Conservation (phyloP, 2,113 vertebrate genomes). For the Peucedramus taeniatus region DNA sequence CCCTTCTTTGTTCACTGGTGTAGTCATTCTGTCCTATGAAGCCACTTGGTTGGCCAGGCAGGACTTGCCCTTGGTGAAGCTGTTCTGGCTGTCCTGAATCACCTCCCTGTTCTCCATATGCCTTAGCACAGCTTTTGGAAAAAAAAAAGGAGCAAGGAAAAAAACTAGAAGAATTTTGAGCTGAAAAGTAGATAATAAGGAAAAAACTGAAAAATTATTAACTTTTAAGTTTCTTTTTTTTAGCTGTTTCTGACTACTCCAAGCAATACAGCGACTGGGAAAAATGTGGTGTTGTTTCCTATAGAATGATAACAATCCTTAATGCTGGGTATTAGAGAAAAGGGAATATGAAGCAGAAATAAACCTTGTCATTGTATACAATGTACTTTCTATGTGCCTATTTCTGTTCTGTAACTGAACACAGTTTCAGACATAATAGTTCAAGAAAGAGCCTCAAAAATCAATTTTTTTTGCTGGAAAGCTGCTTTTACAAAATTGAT, state of each 20-base stretch:
- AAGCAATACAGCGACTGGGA: not conserved
- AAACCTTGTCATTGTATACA: not conserved
- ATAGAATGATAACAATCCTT: not conserved
- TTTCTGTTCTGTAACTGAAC: not conserved
- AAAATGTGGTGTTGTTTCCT: not conserved
- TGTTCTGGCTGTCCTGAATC: not conserved
- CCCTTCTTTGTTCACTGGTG: not conserved
- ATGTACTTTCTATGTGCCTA: rapidly evolving
- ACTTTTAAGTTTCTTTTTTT: not conserved
- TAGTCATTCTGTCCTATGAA: not conserved
- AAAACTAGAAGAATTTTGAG: not conserved
- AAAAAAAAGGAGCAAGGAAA: not conserved
- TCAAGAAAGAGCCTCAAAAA: not conserved
- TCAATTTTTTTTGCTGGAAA: not conserved
- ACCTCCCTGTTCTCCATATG: not conserved
- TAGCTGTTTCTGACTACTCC: not conserved
- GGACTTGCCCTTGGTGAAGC: not conserved
- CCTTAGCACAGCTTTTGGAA: not conserved
- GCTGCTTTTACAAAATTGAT: not conserved
- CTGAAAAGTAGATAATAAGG: not conserved
- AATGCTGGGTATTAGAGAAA: not conserved
- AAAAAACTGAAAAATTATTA: not conserved
- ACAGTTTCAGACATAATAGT: not conserved
- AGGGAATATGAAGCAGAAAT: not conserved
- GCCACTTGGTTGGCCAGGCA: not conserved